Conservation (phyloP, 2,113 vertebrate genomes). For the Oxyruncus cristatus region DNA sequence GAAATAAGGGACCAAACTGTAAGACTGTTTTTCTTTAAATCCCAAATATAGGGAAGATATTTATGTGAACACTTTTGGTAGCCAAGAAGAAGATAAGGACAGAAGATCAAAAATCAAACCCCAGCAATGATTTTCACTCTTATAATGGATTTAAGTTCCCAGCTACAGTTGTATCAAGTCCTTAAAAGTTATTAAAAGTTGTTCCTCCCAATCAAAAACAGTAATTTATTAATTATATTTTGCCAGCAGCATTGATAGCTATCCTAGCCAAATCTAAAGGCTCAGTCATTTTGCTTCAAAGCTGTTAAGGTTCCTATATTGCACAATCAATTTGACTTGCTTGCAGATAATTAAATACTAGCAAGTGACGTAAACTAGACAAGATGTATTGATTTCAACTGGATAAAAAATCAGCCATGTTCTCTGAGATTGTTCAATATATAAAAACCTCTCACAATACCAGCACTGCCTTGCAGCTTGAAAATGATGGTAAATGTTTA, state of each 20-base stretch:
- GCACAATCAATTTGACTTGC: slow-evolving; percentile 42
- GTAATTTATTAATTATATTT: slow-evolving; percentile 26
- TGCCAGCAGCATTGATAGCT: slow-evolving; percentile 29
- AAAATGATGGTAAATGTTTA: background rate
- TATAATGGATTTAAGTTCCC: background rate
- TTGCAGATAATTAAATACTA: slow-evolving; percentile 27
- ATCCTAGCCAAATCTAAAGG: slow-evolving; percentile 7
- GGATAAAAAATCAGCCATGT: background rate
- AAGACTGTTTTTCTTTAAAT: background rate
- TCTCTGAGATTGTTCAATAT: background rate
- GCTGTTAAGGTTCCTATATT: background rate
- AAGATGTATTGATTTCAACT: background rate
- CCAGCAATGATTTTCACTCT: background rate
- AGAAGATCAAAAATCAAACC: background rate
- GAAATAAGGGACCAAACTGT: background rate
- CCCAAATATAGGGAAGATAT: background rate
- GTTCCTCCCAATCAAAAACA: background rate
- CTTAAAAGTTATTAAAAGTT: slow-evolving; percentile 9
- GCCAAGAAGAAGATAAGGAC: background rate
- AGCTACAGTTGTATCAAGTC: background rate
- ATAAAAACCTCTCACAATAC: background rate
- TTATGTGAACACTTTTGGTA: background rate
- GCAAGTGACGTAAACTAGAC: background rate
- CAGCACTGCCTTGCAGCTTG: background rate
- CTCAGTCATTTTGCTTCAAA: slow-evolving; percentile 25